Conservation (phyloP, 2,797 vertebrate genomes). For the Helostoma temminkii region DNA sequence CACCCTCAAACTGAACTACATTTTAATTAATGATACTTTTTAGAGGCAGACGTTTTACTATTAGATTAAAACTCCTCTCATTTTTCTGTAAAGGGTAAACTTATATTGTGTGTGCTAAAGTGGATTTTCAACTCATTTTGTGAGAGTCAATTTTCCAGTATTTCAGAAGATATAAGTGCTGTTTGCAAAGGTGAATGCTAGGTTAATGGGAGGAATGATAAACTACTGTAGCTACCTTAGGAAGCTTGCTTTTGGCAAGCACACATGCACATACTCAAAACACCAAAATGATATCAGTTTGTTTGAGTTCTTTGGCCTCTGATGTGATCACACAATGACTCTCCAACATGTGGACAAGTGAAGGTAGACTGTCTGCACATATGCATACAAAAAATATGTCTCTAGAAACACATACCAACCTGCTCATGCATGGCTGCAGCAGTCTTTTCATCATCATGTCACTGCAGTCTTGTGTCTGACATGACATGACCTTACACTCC, state of each 20-base stretch:
- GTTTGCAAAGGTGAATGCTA: constrained; percentile 69
- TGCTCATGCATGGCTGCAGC: not conserved
- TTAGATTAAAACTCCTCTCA: constrained; percentile 42
- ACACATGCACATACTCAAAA: constrained; percentile 27
- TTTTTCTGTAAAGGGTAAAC: constrained; percentile 41
- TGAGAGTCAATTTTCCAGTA: constrained; percentile 45
- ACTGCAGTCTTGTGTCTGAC: too few species aligned
- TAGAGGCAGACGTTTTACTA: constrained; percentile 2
- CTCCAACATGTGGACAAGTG: constrained; percentile 31
- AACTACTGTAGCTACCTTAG: constrained; percentile 58
- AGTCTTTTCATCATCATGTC: too few species aligned
- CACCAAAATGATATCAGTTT: constrained; percentile 55
- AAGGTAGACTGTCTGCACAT: constrained; percentile 19
- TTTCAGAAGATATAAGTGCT: constrained; percentile 53
- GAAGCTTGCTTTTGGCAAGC: constrained; percentile 57
- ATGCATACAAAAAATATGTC: not conserved
- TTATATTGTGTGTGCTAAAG: constrained; percentile 40
- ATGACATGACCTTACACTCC: too few species aligned
- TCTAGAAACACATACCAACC: not conserved
- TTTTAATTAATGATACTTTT: not conserved
- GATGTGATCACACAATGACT: constrained; percentile 16
- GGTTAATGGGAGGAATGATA: constrained; percentile 74
- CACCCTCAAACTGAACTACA: not conserved
- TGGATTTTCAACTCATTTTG: constrained; percentile 43
- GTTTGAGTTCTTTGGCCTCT: constrained; percentile 55